Base-by-base conservation (phyloP, 2,113 vertebrate genomes). In the Hippocampus guttulatus region DNA sequence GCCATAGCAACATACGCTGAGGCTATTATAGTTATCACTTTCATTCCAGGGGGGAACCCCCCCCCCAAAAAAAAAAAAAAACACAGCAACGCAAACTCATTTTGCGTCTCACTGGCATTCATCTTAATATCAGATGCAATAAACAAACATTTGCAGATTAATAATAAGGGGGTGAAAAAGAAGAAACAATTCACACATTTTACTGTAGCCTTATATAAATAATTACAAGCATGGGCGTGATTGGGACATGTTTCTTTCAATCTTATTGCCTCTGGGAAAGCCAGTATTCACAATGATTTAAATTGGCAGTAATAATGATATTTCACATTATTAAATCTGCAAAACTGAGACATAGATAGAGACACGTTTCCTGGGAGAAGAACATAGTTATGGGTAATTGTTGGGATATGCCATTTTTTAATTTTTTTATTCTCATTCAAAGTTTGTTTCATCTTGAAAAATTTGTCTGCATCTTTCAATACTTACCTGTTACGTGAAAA, bases 101-200 rank as follows among this genome's bases (percentile, higher is more conserved):
- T 45, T 40, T 40, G 33, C 16, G 43, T 65, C 64, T 45, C 64
- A 14, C 9, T 23, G 61, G 62, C 38, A 64, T 64, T 40, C 62
- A 40, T 64, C 38, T 25, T 65, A 65, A 45, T 65, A 47, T 65
- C 40, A 12, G 16, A 67, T 76, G 76, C 71, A 77, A 80, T 62
- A 23, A 75, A 65, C 69, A 58, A 23, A 63, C 23, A 71, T 75
- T 69, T 70, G 25, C 55, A 74, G 65, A 81, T 77, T 78, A 80
- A 78, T 77, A 76, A 79, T 64, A 3, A 45, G 14, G 73, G 69
- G 80, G 4, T 33, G 30, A 33, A 33, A 33, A 33, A 33, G 30
- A 33, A 33, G 73, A 73, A 69, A 67, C 47, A 63, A 74, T 78
- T 78, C 64, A 68, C n/a, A 30, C 41, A n/a, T 27, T 58, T 71